These are phyloP conservation scores for Batillaria attramentaria DNA, from an alignment of 1,140 invertebrate species.

Conservation along the genomic window DNA sequence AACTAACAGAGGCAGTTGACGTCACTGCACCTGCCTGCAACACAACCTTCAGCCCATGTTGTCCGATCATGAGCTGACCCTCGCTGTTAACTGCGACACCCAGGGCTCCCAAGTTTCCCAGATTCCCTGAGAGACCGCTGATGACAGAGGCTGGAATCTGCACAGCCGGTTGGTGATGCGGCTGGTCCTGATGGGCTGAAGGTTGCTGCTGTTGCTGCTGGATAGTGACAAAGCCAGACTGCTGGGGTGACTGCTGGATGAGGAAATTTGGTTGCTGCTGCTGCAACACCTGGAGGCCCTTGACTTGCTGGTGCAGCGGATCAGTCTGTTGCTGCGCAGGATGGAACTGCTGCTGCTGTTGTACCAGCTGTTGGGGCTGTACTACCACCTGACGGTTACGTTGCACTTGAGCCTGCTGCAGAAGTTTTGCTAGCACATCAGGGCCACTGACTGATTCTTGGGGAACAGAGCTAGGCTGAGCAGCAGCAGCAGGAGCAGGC, in stretches of 20 bases:
- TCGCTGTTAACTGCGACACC: neutral
- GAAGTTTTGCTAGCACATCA: neutral
- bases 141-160: constrained; percentile 15
- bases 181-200: constrained; percentile 1
- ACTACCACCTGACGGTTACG: too few relatives aligned
- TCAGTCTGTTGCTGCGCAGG: too few relatives aligned
- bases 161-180: neutral
- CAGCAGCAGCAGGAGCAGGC: neutral
- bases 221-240: neutral
- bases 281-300: too few relatives aligned
- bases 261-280: constrained; percentile 18
- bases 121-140: neutral
- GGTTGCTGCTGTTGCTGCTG: neutral
- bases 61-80: constrained; percentile 14
- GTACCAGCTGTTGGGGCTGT: too few relatives aligned
- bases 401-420: too few relatives aligned
- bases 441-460: neutral
- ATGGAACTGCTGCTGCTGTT: too few relatives aligned
- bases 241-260: constrained; percentile 1
- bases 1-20: neutral
- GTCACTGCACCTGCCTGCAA: constrained; percentile 9
- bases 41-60: constrained; percentile 8
- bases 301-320: too few relatives aligned
- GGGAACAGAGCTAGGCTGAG: neutral
- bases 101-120: neutral